Evolutionary conservation across 2,113 vertebrate genomes (phyloP).

Genomic region (Caloenas nicobarica): DNA sequence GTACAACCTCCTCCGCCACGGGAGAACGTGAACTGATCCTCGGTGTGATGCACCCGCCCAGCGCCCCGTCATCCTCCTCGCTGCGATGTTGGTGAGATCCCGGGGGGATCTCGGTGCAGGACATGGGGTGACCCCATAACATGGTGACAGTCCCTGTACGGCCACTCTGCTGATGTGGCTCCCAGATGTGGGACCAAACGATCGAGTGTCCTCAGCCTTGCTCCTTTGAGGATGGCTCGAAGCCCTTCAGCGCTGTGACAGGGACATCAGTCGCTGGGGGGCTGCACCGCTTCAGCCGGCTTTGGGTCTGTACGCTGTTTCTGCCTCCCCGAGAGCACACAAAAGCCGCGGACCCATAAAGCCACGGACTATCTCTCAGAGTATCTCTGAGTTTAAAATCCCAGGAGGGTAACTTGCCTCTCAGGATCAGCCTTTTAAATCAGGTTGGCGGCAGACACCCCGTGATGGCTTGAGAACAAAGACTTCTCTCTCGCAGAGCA

Average conservation of each 20-base stretch:
- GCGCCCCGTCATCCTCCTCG: accelerated
- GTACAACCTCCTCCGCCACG: accelerated
- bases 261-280: not conserved
- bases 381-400: not conserved
- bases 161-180: not conserved
- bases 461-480: slow-evolving; percentile 50
- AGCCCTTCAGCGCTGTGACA: not conserved
- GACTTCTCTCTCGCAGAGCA: not conserved
- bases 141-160: not conserved
- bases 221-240: not conserved
- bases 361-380: not conserved
- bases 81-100: accelerated
- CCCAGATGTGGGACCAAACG: not conserved
- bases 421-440: slow-evolving; percentile 39
- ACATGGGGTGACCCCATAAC: no score
- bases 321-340: not conserved
- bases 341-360: not conserved
- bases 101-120: no score
- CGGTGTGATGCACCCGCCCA: not conserved
- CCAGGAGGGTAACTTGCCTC: not conserved
- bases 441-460: slow-evolving; percentile 48
- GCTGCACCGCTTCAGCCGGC: not conserved
- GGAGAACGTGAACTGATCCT: not conserved
- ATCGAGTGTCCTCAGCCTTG: accelerated
- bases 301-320: not conserved